These are phyloP conservation scores for Gambelia wislizenii DNA, from an alignment of 2,797 vertebrate genomes.

Conservation along the genomic window DNA sequence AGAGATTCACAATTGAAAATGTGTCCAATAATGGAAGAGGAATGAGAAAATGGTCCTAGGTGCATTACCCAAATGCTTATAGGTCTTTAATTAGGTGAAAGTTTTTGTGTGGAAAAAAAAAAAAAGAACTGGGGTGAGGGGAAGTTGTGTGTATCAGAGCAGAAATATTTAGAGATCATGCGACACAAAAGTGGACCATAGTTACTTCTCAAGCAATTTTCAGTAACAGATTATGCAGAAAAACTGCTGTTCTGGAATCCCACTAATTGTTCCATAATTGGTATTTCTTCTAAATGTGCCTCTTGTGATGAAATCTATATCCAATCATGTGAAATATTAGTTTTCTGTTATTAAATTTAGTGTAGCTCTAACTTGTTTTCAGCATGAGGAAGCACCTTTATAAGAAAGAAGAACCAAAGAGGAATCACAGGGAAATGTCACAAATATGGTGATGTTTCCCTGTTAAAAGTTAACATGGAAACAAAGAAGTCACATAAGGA, in stretches of 20 bases:
- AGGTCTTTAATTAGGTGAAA: neutral
- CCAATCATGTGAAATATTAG: neutral
- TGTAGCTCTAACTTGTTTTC: neutral
- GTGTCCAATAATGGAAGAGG: neutral
- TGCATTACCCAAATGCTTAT: neutral
- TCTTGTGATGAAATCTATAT: neutral
- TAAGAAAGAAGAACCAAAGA: neutral
- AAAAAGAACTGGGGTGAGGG: neutral
- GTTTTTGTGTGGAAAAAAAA: neutral
- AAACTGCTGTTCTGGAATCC: neutral
- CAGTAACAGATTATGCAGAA: neutral
- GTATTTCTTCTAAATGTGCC: neutral
- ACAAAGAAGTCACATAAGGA: no score
- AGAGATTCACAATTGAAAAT: neutral
- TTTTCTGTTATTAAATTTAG: neutral
- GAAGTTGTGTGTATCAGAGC: neutral
- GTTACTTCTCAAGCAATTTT: neutral
- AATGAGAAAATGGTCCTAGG: neutral
- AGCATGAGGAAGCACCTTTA: neutral
- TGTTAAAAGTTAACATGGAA: neutral
- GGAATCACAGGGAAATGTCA: neutral
- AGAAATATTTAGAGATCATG: neutral
- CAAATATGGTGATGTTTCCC: neutral
- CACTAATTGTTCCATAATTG: neutral
- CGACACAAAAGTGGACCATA: neutral